phyloP scores from a whole-genome alignment of 2,888 invertebrate species.

The Hermaeophaga mercurialis region DNA sequence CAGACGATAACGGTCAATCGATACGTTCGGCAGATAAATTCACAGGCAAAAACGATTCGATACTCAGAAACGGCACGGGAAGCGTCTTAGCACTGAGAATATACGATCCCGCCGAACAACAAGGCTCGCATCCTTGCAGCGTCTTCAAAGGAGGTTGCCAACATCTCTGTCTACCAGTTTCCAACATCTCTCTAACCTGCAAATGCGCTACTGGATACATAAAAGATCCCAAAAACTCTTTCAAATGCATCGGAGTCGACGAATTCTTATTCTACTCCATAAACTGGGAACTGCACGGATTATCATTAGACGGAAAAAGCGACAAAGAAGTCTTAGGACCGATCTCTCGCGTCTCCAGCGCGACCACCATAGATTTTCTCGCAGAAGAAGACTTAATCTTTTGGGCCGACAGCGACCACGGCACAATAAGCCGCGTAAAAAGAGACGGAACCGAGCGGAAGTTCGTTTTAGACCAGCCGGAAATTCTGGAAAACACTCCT shows the following conservation, averaged over 20 bases:
- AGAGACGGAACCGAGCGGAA: conserved; percentile 77
- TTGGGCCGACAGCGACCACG: conserved; percentile 83
- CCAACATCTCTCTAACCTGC: conserved; percentile 65
- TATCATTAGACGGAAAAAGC: conserved; percentile 58
- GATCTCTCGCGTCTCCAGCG: conserved; percentile 75
- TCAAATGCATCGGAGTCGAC: conserved; percentile 61
- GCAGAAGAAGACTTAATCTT: conserved; percentile 64
- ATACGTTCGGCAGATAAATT: conserved; percentile 69
- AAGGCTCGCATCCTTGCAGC: conserved; percentile 64
- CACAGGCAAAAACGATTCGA: conserved; percentile 57
- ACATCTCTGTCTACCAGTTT: conserved; percentile 75
- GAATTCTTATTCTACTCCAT: conserved; percentile 79
- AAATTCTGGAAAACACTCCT: conserved; percentile 66
- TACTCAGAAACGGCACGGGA: conserved; percentile 59
- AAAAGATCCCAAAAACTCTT: conserved; percentile 60
- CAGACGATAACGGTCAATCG: conserved; percentile 69
- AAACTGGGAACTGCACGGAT: conserved; percentile 77
- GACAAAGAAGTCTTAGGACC: conserved; percentile 65
- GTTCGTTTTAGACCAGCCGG: conserved; percentile 66
- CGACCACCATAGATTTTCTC: conserved; percentile 76
- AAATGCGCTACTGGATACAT: conserved; percentile 74
- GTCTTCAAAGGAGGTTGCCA: conserved; percentile 66
- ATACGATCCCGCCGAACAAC: conserved; percentile 71
- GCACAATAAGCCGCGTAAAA: conserved; percentile 74
- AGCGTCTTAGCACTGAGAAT: conserved; percentile 69